Evolutionary conservation across 2,888 invertebrate genomes (phyloP).

Genomic region (Eupsilia transversa): DNA sequence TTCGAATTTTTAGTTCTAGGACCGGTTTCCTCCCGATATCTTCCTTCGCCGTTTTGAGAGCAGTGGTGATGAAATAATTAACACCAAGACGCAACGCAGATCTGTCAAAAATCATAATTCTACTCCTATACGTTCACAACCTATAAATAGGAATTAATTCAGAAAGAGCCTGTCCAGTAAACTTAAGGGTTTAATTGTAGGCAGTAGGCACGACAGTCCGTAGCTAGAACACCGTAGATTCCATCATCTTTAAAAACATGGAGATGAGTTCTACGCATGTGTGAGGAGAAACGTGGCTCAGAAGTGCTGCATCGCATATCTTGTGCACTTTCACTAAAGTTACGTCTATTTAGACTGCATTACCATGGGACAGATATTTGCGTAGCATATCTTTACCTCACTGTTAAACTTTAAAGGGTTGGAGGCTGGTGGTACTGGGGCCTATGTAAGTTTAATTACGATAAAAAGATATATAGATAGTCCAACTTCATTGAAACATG

Average conservation of each 20-base stretch:
- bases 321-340: constrained; percentile 66
- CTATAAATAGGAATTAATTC: not conserved
- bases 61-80: too few species aligned
- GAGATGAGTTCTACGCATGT: constrained; percentile 48
- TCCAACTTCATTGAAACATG: not conserved
- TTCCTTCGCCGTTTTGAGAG: too few species aligned
- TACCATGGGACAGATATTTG: constrained; percentile 37
- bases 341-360: constrained; percentile 43
- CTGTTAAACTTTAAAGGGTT: not conserved
- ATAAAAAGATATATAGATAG: not conserved
- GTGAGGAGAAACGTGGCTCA: constrained; percentile 59
- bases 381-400: constrained; percentile 13
- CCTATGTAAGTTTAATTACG: not conserved
- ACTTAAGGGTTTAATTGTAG: not conserved
- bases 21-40: too few species aligned
- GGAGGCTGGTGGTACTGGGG: not conserved
- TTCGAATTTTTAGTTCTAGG: too few species aligned
- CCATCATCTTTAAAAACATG: constrained; percentile 41
- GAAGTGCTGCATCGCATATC: constrained; percentile 64
- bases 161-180: not conserved
- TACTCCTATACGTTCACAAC: too few species aligned
- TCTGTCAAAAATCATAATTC: not conserved
- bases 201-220: not conserved
- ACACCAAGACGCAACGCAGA: too few species aligned
- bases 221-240: constrained; percentile 8